Percentiles rank a stretch among this genome's conserved stretches.
phyloP scores from a whole-genome alignment of 2,888 invertebrate genomes.

The Periphyllus acericola region DNA sequence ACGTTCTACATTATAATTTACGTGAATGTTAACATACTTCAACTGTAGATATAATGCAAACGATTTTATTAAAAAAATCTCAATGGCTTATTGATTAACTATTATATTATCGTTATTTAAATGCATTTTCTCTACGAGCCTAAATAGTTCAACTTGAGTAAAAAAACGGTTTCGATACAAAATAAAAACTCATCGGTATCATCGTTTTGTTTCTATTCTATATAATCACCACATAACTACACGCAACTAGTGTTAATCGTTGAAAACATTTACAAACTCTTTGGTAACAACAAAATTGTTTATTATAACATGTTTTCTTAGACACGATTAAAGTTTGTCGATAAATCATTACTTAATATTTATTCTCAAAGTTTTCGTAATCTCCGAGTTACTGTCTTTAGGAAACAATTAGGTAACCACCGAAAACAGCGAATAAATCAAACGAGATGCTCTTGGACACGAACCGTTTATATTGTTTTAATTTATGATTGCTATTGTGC shows the following conservation, averaged over 20 bases:
- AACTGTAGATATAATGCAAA: neutral
- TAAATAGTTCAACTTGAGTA: too few species aligned
- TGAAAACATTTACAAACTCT: neutral
- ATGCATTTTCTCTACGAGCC: too few species aligned
- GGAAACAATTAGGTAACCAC: constrained; percentile 37
- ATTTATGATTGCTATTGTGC: constrained; percentile 45
- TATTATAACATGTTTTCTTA: neutral
- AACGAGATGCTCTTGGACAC: neutral
- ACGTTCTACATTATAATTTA: neutral
- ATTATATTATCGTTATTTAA: too few species aligned
- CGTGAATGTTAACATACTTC: neutral
- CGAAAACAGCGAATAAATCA: constrained; percentile 21
- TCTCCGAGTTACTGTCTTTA: constrained; percentile 11
- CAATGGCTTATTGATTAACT: too few species aligned
- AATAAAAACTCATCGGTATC: too few species aligned
- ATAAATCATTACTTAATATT: constrained; percentile 31
- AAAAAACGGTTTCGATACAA: too few species aligned
- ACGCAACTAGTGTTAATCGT: neutral
- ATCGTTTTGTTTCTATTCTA: neutral
- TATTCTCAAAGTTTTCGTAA: constrained; percentile 29
- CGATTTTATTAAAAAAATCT: too few species aligned
- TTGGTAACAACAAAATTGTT: neutral
- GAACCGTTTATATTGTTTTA: constrained; percentile 30
- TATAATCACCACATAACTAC: neutral
- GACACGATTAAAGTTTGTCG: constrained; percentile 24